Conservation (phyloP, 2,797 vertebrate genomes). For the Pipistrellus nathusii region DNA sequence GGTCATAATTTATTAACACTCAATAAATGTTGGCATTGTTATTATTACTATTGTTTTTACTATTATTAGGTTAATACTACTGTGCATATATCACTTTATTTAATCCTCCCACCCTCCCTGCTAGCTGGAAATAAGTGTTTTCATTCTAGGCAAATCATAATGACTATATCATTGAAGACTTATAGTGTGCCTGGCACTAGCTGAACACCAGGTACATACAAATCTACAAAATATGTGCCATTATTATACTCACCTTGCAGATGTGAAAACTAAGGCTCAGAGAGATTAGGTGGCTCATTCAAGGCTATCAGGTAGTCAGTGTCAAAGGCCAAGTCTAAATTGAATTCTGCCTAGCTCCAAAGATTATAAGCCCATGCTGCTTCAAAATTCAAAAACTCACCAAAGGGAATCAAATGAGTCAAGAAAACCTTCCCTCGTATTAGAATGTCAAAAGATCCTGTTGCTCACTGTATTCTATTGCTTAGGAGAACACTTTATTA, state of each 20-base stretch:
- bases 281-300: background rate
- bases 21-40: background rate
- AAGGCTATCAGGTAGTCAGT: background rate
- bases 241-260: background rate
- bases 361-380: background rate
- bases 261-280: background rate
- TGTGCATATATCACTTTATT: background rate
- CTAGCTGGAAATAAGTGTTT: background rate
- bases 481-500: conserved; percentile 1
- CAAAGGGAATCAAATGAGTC: background rate
- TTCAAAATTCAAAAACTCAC: background rate
- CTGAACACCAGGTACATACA: background rate
- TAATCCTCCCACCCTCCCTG: background rate
- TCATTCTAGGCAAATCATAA: background rate
- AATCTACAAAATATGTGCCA: background rate
- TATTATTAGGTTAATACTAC: background rate
- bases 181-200: background rate
- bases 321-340: background rate
- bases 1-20: background rate
- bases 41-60: background rate
- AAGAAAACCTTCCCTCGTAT: background rate
- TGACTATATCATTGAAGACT: background rate
- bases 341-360: background rate
- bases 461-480: background rate
- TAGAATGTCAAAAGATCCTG: background rate